phyloP scores from a whole-genome alignment of 2,888 invertebrate genomes.

The Protophormia terraenovae region DNA sequence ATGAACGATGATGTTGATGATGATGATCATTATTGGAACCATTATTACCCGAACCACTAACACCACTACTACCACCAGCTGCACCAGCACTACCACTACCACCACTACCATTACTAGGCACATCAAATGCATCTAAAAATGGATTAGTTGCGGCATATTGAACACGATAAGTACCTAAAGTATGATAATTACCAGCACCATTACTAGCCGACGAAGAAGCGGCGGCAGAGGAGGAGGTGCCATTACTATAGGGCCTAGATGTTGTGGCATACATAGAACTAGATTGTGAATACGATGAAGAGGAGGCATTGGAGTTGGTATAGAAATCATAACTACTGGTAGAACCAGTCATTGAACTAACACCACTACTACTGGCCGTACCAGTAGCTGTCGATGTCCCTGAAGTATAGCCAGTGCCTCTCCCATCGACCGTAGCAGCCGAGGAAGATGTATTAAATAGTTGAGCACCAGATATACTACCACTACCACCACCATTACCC shows the following conservation, averaged over 20 bases:
- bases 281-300: constrained; percentile 64
- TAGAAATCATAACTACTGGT: constrained; percentile 80
- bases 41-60: constrained; percentile 60
- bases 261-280: constrained; percentile 70
- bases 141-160: constrained; percentile 82
- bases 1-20: constrained; percentile 71
- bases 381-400: constrained; percentile 74
- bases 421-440: constrained; percentile 55
- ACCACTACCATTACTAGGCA: constrained; percentile 69
- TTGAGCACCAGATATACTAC: constrained; percentile 69
- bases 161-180: constrained; percentile 80
- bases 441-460: constrained; percentile 66
- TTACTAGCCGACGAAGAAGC: constrained; percentile 52
- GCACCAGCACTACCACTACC: constrained; percentile 63
- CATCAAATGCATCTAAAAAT: constrained; percentile 81
- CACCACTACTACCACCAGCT: constrained; percentile 37
- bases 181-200: constrained; percentile 79
- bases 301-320: constrained; percentile 73
- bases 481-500: constrained; percentile 67
- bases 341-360: constrained; percentile 80
- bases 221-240: constrained; percentile 64
- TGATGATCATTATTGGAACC: constrained; percentile 61
- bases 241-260: constrained; percentile 74
- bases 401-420: constrained; percentile 68
- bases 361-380: constrained; percentile 80